Percentiles rank a stretch among this genome's conserved stretches.
Conservation (phyloP, 2,797 vertebrate genomes). For the Trematocara caparti region DNA sequence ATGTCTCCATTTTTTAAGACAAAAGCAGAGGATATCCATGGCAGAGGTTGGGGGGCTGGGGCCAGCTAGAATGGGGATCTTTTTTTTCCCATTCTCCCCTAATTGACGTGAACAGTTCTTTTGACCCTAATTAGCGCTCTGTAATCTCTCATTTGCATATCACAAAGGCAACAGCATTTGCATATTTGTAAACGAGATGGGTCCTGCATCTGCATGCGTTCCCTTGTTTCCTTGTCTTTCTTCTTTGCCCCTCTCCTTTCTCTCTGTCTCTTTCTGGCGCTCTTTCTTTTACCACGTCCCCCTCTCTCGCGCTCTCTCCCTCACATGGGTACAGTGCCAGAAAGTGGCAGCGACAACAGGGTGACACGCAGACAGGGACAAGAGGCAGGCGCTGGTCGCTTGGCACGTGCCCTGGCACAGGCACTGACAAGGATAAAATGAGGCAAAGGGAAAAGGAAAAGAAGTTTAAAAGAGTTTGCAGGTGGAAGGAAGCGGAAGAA, state of each 20-base stretch:
- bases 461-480: conserved; percentile 6
- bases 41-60: conserved; percentile 60
- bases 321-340: conserved; percentile 62
- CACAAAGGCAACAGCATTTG: conserved; percentile 91
- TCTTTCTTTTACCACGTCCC: neutral
- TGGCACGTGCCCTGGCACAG: conserved; percentile 51
- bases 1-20: conserved; percentile 75
- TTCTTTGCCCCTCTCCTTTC: conserved; percentile 61
- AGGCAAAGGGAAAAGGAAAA: neutral
- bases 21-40: conserved; percentile 77
- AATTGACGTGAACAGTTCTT: conserved; percentile 91
- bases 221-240: conserved; percentile 75
- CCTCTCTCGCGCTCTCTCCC: conserved; percentile 11
- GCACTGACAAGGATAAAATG: conserved; percentile 2
- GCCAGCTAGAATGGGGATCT: conserved; percentile 69
- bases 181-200: conserved; percentile 92
- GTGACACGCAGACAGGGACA: conserved; percentile 54
- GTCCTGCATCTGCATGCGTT: conserved; percentile 82
- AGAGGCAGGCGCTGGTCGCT: conserved; percentile 34
- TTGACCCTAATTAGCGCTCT: conserved; percentile 96
- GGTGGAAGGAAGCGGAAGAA: neutral
- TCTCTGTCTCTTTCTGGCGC: conserved; percentile 15
- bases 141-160: conserved; percentile 93
- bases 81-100: conserved; percentile 82
- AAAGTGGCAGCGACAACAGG: conserved; percentile 58